These are phyloP conservation scores for Micoletzkya japonica DNA, from an alignment of 2,888 invertebrate species.

Conservation along the genomic window DNA sequence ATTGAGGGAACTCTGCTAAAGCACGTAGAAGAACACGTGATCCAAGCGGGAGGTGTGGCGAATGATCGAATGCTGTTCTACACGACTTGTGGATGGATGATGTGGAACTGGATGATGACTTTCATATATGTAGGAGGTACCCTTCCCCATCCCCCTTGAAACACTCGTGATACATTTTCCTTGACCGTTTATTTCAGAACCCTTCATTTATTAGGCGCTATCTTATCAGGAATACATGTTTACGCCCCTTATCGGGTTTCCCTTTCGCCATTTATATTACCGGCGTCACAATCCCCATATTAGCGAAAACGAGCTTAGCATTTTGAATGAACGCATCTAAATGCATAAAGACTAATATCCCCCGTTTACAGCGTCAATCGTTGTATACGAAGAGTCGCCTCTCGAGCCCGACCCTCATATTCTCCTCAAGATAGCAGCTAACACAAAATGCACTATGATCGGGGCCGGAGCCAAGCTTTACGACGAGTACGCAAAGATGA, in stretches of 20 bases:
- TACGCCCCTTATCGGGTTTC: too few species aligned
- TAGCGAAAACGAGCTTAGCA: too few species aligned
- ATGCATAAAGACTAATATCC: neutral
- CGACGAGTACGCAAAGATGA: conserved; percentile 67
- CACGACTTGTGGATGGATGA: conserved; percentile 72
- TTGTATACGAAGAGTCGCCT: conserved; percentile 71
- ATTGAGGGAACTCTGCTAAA: conserved; percentile 70
- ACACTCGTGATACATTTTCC: too few species aligned
- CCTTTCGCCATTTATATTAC: too few species aligned
- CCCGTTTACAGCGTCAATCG: conserved; percentile 59
- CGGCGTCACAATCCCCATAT: too few species aligned
- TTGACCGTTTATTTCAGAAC: too few species aligned
- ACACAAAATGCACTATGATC: conserved; percentile 67
- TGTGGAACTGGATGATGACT: conserved; percentile 71
- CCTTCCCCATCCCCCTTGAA: conserved; percentile 50
- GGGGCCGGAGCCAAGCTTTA: conserved; percentile 71
- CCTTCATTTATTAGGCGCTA: too few species aligned
- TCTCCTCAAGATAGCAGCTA: conserved; percentile 66
- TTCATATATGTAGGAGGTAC: conserved; percentile 66
- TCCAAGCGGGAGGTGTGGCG: conserved; percentile 68
- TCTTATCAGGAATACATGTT: too few species aligned
- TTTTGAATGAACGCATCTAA: neutral
- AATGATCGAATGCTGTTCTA: conserved; percentile 70
- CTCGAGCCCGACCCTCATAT: conserved; percentile 67
- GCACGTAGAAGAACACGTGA: conserved; percentile 69